Evolutionary conservation across 2,888 invertebrate genomes (phyloP), one percentile per base, ranked within the genome.

Genomic region (Clusia tigrina): DNA sequence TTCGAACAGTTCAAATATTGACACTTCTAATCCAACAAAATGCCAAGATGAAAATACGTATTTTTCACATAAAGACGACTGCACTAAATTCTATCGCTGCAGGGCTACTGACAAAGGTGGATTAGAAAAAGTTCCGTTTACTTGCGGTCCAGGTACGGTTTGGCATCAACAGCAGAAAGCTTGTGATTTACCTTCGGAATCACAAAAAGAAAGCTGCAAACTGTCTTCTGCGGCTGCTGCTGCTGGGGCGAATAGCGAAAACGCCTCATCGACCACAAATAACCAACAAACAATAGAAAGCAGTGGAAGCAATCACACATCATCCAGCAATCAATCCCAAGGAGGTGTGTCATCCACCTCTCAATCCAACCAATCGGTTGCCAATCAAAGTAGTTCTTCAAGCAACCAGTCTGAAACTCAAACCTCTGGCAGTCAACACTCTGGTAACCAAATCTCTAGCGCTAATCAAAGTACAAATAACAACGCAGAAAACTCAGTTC

Each of bases 41-140:
- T 86, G 86, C 60, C 69, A 67, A 9, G 67, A 76, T 20, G 85
- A 85, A 57, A 85, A 84, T 24, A 78, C 74, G 22, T 86, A 84
- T 68, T 72, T 86, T 17, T 77, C 82, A 0, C 84, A 86, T 71
- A 67, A 76, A n/a, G 64, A 74, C 1, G 85, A 88, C 68, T 89
- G 89, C 64, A 84, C 81, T 42, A 88, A 88, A 68, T 89, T 88
- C 76, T 87, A 87, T 70, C 85, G 88, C 62, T 89, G 89, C 70
- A 84, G 85, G 0, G 76, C 83, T 53, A 78, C 85, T 63, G 84
- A 82, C 0, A 76, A 80, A n/a, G 85, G 84, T 2, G 80, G 79
- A 1, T 85, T 81, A 61, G 84, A 77, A 24, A 85, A 81, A 64
- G 85, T 86, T 60, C 85, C 86, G 9, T 88, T 87, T 66, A 83